Percentiles rank a stretch among this genome's conserved stretches.
Conservation (phyloP, 2,113 vertebrate genomes). For the Eurystomus gularis region DNA sequence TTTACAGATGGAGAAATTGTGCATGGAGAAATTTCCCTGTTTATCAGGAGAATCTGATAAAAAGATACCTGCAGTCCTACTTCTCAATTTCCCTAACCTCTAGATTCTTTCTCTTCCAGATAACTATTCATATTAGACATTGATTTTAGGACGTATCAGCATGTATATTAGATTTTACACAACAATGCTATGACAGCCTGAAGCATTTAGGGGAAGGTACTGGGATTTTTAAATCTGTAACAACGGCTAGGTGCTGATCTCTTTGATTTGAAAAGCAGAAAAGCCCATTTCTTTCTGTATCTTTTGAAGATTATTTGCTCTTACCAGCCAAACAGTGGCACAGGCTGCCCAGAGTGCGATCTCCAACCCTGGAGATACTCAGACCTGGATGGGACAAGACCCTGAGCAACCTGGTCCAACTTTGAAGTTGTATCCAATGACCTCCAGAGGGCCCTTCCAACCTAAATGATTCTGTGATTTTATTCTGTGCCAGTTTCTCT, state of each 20-base stretch:
- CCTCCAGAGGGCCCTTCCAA: background rate
- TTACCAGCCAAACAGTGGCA: background rate
- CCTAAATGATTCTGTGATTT: background rate
- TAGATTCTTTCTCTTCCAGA: background rate
- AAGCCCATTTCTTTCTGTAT: background rate
- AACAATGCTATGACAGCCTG: background rate
- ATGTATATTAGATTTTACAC: background rate
- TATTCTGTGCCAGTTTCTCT: background rate
- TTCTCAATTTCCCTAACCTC: background rate
- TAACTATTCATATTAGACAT: background rate
- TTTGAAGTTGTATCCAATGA: background rate
- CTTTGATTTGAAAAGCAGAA: background rate
- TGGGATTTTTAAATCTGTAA: background rate
- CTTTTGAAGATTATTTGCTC: background rate
- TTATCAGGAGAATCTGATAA: background rate
- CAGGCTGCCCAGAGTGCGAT: background rate
- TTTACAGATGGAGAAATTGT: background rate
- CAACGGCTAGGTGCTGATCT: background rate
- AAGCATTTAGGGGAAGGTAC: background rate
- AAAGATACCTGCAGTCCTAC: background rate
- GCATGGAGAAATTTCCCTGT: background rate
- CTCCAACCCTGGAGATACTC: background rate
- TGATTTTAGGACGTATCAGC: background rate
- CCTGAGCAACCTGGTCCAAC: background rate
- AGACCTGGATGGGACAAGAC: background rate